A percentile compares a stretch with the other conserved stretches of the same genome.
phyloP scores from a whole-genome alignment of 2,113 vertebrate species.

The Lepus europaeus region DNA sequence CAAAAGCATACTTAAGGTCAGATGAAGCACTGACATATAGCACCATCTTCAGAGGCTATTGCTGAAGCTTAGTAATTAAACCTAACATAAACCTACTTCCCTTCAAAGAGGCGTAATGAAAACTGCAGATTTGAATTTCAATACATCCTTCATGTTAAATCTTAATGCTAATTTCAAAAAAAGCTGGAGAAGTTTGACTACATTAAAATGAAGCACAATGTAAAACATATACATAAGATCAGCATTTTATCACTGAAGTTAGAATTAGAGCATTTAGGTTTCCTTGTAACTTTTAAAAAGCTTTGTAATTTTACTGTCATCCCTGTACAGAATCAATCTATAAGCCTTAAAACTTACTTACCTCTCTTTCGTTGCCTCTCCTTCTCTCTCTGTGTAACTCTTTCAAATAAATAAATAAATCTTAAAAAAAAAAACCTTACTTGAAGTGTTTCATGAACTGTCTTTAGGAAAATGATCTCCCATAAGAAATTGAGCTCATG shows the following conservation, averaged over 20 bases:
- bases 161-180: not conserved
- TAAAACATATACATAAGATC: not conserved
- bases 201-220: slow-evolving; percentile 34
- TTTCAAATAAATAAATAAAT: too few species aligned
- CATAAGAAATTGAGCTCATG: not conserved
- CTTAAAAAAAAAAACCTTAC: not conserved
- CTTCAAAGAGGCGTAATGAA: not conserved
- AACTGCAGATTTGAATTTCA: not conserved
- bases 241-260: not conserved
- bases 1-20: not conserved
- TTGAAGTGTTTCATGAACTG: not conserved
- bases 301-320: not conserved
- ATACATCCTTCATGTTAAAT: not conserved
- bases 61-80: not conserved
- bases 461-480: not conserved
- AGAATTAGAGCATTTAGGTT: slow-evolving; percentile 48
- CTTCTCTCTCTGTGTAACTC: too few species aligned
- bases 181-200: slow-evolving; percentile 6
- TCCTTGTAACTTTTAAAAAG: not conserved
- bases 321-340: not conserved
- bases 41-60: not conserved
- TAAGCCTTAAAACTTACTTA: slow-evolving; percentile 12
- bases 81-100: not conserved
- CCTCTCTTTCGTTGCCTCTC: too few species aligned
- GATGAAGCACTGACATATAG: slow-evolving; percentile 1